A percentile compares a stretch with the other conserved stretches of the same genome.
These are phyloP conservation scores for Butorides virescens DNA, from an alignment of 2,113 vertebrate genomes.

Conservation along the genomic window DNA sequence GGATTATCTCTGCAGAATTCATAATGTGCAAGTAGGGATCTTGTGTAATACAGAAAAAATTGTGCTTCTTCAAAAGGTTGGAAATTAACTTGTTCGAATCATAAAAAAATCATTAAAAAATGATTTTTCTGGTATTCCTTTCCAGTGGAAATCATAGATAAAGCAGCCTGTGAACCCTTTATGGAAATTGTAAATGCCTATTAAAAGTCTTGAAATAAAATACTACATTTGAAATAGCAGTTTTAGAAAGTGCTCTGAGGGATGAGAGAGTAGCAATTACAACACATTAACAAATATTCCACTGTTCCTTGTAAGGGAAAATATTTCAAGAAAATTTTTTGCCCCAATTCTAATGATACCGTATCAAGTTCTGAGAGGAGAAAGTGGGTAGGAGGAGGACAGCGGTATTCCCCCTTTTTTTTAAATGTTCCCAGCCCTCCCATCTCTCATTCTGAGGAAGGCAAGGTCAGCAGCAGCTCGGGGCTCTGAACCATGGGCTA, in stretches of 20 bases:
- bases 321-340: not conserved
- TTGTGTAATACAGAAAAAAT: not conserved
- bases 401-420: not conserved
- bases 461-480: not conserved
- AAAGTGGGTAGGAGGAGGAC: not conserved
- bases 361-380: not conserved
- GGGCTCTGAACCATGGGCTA: not conserved
- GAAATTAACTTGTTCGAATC: not conserved
- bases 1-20: not conserved
- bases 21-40: not conserved
- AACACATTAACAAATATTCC: not conserved
- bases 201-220: not conserved
- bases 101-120: not conserved
- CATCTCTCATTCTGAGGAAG: not conserved
- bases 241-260: not conserved
- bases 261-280: not conserved
- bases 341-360: not conserved
- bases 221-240: not conserved
- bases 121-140: not conserved
- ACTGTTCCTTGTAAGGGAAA: not conserved
- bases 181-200: not conserved
- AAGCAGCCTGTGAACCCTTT: not conserved
- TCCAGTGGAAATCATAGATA: not conserved
- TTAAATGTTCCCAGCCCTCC: not conserved
- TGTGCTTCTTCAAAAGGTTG: not conserved